Evolutionary conservation across 2,888 invertebrate species (phyloP), one percentile per base, ranked within the genome.

Genomic region (Phyllotreta striolata): DNA sequence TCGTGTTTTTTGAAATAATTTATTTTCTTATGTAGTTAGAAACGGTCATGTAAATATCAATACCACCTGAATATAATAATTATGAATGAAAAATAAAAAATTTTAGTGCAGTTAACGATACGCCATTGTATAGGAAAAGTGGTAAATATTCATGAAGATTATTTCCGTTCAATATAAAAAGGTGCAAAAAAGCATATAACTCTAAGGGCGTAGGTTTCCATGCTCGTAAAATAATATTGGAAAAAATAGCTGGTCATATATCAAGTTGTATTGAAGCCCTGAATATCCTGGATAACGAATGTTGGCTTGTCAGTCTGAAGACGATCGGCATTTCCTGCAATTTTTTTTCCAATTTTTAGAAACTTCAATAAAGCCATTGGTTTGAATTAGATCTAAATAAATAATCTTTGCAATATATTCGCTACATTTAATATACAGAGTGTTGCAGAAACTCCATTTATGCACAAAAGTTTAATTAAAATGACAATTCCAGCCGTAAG

Each of bases 321-420:
- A 76, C 75, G 73, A 70, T 72, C 72, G 74, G 73, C 72, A 73
- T 77, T 77, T 77, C 76, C 74, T 72, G 72, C 74, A 74, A 76
- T 76, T 73, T 74, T 74, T 76, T 73, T 70, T 70, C 67, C 70
- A 72, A 68, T 73, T 70, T 65, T 66, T 62, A 67, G 69, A 71
- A 67, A 72, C 74, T 61, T 73, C 72, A 72, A 72, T 73, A 71
- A 70, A 69, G 69, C 73, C 73, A 74, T 74, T 76, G 24, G 24
- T 24, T 24, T 24, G 24, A 24, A 24, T 24, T 24, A 24, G 24
- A 24, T 24, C 4, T 24, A 24, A 24, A 24, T 24, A 24, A 24
- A 24, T 24, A 24, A 24, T 24, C 24, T 1, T 24, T 24, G 24
- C 24, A 24, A 24, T n/a, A n/a, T n/a, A n/a, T 24, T 24, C 2